Evolutionary conservation across 2,888 invertebrate species (phyloP), one percentile per base, ranked within the genome.

Genomic region (Amiota communis): DNA sequence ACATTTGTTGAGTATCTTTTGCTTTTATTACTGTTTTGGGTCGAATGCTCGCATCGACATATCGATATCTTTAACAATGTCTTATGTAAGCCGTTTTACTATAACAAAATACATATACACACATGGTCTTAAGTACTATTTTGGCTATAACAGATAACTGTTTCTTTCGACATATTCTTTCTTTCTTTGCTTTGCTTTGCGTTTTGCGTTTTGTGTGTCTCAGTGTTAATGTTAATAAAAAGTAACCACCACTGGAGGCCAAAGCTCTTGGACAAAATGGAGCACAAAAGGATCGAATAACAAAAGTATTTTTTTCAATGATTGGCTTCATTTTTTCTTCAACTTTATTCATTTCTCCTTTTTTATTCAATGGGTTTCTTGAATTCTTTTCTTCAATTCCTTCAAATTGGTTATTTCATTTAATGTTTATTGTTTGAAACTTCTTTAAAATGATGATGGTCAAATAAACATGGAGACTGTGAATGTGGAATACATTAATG

Each of bases 211-310:
- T 59, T 59, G 17, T 17, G 23, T 20, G 59, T 23, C 20, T 17
- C 59, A 59, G 48, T 65, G 65, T 65, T 65, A 65, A 65, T 65
- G 65, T 48, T 65, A 65, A 65, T 65, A 65, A 65, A 65, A 65
- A 65, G 20, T 59, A 59, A 59, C 59, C 15, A 59, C 59, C 11
- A 36, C 36, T 36, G 36, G 36, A 36, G 36, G 6, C 36, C 36
- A 36, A 2, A 6, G 8, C 36, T 36, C 36, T 36, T 36, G 36
- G 36, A 2, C 36, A 6, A 6, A 36, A 36, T 36, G 36, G 23
- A 23, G 23, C 23, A 23, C 23, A 23, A 23, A 23, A 23, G 36
- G 36, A 36, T 12, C 53, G 53, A 53, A 53, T 2, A 53, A 53
- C 12, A 53, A 12, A 53, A 6, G 53, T 3, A 53, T 12, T n/a